Base-by-base conservation (phyloP, 2,113 vertebrate genomes). In the Gadus macrocephalus region DNA sequence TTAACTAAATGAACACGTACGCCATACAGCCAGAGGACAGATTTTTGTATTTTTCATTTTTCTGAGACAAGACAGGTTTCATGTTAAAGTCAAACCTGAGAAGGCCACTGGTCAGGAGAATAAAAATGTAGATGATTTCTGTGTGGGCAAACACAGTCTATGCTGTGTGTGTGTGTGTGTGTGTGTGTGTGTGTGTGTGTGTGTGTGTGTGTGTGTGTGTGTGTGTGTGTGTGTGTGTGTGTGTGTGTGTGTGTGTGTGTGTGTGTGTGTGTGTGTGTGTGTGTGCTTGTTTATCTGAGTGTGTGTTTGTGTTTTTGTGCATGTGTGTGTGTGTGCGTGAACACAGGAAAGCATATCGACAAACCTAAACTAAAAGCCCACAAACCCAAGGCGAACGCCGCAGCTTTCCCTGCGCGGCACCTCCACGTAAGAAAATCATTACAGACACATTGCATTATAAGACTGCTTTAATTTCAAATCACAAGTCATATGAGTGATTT, bases 71-170 rank as follows among this genome's bases (percentile, higher is more conserved):
- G 53, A 55, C 53, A 55, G 9, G 55, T 58, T 58, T 58, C n/a
- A n/a, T 58, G 55, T 58, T 58, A 58, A 58, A 58, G 16, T 58
- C 55, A 58, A 58, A 58, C 9, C 55, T 58, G 55, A 58, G n/a
- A 58, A 58, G 55, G 16, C 55, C 55, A 58, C 55, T 58, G 55
- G 55, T n/a, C 55, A 58, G 55, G 55, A 58, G 55, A n/a, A 58
- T 58, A n/a, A n/a, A 58, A 58, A 58, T 58, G 55, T 16, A 58
- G 14, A 58, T 58, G 55, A 17, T 58, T 58, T 58, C 55, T 58
- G 55, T n/a, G 15, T 58, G 8, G 55, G 15, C 55, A 58, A 14
- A 58, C 17, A 16, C 55, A 58, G 15, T 58, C 0, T 58, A 17
- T 58, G 55, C n/a, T 58, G 53, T 55, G 53, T 55, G 53, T 55